phyloP scores from a whole-genome alignment of 1,140 invertebrate genomes.

The Piezodorus guildinii region DNA sequence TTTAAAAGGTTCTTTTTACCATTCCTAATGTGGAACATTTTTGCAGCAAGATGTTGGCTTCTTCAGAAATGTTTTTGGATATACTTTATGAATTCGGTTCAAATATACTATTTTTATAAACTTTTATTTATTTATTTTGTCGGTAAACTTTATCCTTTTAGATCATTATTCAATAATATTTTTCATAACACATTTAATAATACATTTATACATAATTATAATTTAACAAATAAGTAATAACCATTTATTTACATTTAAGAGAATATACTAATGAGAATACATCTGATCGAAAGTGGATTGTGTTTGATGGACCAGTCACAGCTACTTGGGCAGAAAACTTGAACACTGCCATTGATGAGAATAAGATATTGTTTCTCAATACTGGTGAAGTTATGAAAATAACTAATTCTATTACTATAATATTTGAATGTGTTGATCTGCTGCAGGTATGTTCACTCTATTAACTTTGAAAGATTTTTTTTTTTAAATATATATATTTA shows the following conservation, averaged over 20 bases:
- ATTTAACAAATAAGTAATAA: too few relatives aligned
- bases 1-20: too few relatives aligned
- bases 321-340: conserved; percentile 92
- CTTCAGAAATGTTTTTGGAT: too few relatives aligned
- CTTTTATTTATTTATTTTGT: neutral
- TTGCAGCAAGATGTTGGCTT: too few relatives aligned
- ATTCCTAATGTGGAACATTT: too few relatives aligned
- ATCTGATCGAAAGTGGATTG: conserved; percentile 30
- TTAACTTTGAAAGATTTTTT: too few relatives aligned
- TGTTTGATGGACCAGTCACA: conserved; percentile 85
- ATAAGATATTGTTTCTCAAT: conserved; percentile 74
- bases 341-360: conserved; percentile 88
- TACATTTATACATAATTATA: too few relatives aligned
- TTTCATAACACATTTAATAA: too few relatives aligned
- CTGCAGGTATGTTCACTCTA: conserved; percentile 41
- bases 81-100: neutral
- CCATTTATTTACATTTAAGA: too few relatives aligned
- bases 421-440: conserved; percentile 88
- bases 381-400: conserved; percentile 85
- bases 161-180: too few relatives aligned
- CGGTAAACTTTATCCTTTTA: too few relatives aligned
- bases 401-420: conserved; percentile 73
- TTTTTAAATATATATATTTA: too few relatives aligned
- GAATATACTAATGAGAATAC: neutral
- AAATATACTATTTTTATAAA: neutral